phyloP scores from a whole-genome alignment of 2,888 invertebrate genomes.

The Serripes groenlandicus region DNA sequence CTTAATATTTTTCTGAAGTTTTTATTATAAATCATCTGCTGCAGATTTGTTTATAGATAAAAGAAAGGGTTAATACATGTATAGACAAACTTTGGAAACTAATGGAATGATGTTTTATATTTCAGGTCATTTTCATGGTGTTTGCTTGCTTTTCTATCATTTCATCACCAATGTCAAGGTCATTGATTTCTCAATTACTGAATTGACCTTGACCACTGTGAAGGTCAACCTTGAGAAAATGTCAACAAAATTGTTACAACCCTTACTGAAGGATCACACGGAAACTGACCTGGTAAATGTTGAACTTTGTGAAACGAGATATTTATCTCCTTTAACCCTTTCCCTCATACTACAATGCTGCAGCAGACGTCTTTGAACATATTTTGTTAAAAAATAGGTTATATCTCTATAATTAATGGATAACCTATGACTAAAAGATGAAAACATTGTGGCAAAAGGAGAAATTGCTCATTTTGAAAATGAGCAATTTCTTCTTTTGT shows the following conservation, averaged over 20 bases:
- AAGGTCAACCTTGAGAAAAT: constrained; percentile 66
- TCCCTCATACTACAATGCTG: too few relatives aligned
- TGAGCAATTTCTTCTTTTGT: too few relatives aligned
- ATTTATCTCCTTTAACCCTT: not conserved
- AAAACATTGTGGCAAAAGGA: too few relatives aligned
- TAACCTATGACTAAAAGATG: too few relatives aligned
- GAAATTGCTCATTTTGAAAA: too few relatives aligned
- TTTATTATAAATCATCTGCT: too few relatives aligned
- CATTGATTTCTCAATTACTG: constrained; percentile 74
- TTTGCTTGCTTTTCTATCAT: constrained; percentile 50
- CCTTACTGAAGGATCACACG: constrained; percentile 44
- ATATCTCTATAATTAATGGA: too few relatives aligned
- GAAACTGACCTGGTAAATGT: constrained; percentile 52
- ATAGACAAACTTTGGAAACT: too few relatives aligned
- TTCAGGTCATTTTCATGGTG: constrained; percentile 56
- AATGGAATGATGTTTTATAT: not conserved
- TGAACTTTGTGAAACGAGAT: not conserved
- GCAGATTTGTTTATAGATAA: not conserved
- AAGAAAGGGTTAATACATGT: not conserved
- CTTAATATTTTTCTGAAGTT: too few relatives aligned
- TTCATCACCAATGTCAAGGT: constrained; percentile 69
- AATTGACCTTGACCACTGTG: constrained; percentile 65
- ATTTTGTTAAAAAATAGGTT: too few relatives aligned
- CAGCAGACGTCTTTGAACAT: too few relatives aligned
- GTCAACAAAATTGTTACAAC: constrained; percentile 61